Evolutionary conservation across 2,888 invertebrate genomes (phyloP).

Genomic region (Chloroclysta siterata): DNA sequence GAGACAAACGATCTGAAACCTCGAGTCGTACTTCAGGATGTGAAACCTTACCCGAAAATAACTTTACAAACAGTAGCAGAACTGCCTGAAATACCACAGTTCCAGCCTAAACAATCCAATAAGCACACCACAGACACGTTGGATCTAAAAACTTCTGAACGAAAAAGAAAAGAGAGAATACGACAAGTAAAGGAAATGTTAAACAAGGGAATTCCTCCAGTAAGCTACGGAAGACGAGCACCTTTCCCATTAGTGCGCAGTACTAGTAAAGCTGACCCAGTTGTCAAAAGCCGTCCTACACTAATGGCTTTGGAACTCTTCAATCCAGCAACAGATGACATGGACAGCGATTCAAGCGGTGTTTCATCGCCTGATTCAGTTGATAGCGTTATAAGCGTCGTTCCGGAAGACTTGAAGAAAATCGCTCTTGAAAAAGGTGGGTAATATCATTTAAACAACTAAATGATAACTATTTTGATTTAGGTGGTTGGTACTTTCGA

Average conservation of each 20-base stretch:
- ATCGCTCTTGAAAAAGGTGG: slow-evolving; percentile 77
- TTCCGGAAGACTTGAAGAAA: slow-evolving; percentile 85
- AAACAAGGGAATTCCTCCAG: slow-evolving; percentile 88
- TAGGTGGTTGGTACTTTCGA: neutral
- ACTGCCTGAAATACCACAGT: slow-evolving; percentile 86
- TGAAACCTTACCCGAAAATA: slow-evolving; percentile 83
- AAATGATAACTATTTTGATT: neutral
- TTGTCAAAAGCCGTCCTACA: slow-evolving; percentile 89
- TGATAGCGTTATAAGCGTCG: slow-evolving; percentile 93
- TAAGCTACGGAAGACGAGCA: slow-evolving; percentile 76
- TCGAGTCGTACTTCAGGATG: slow-evolving; percentile 75
- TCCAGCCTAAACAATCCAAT: slow-evolving; percentile 68
- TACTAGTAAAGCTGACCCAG: slow-evolving; percentile 84
- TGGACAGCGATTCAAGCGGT: slow-evolving; percentile 95
- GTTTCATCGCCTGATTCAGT: slow-evolving; percentile 95
- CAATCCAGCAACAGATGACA: slow-evolving; percentile 95
- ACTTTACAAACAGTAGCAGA: slow-evolving; percentile 86
- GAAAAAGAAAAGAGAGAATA: slow-evolving; percentile 86
- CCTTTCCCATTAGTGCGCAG: slow-evolving; percentile 90
- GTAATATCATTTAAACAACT: neutral
- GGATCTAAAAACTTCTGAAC: slow-evolving; percentile 78
- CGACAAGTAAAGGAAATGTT: slow-evolving; percentile 89
- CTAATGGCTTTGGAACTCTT: slow-evolving; percentile 92
- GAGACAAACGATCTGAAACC: slow-evolving; percentile 74
- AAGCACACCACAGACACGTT: slow-evolving; percentile 68